Percentiles rank a stretch among this genome's conserved stretches.
phyloP scores from a whole-genome alignment of 1,140 invertebrate genomes.

The Platorchestia sp. region DNA sequence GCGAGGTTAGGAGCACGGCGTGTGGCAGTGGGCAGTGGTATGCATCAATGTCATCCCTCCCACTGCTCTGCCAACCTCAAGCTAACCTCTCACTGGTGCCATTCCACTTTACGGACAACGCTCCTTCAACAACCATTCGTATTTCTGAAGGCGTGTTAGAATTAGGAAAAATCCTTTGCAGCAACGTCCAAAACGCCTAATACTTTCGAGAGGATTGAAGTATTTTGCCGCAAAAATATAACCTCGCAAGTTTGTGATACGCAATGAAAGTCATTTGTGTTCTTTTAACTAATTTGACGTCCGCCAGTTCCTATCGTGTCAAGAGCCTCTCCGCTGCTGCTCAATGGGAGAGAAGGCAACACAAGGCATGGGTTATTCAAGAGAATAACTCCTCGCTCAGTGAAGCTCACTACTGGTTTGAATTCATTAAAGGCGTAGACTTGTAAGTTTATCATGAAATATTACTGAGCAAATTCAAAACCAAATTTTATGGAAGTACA shows the following conservation, averaged over 20 bases:
- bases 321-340: not conserved
- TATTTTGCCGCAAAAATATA: not conserved
- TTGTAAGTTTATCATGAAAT: not conserved
- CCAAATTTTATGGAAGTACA: not conserved
- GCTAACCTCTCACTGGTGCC: constrained; percentile 29
- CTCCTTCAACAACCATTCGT: not conserved
- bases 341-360: not conserved
- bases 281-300: not conserved
- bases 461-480: not conserved
- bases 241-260: not conserved
- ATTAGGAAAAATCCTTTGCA: not conserved
- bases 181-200: not conserved
- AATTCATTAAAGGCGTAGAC: not conserved
- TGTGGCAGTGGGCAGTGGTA: not conserved
- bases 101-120: not conserved
- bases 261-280: not conserved
- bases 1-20: constrained; percentile 3
- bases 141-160: not conserved
- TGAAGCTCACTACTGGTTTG: not conserved
- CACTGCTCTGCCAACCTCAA: constrained; percentile 23
- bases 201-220: not conserved
- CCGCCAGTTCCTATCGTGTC: not conserved
- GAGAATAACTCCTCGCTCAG: not conserved
- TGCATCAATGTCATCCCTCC: constrained; percentile 46
- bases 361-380: not conserved